Evolutionary conservation across 2,113 vertebrate species (phyloP), one percentile per base, ranked within the genome.

Genomic region (Protomyctophum bolini): DNA sequence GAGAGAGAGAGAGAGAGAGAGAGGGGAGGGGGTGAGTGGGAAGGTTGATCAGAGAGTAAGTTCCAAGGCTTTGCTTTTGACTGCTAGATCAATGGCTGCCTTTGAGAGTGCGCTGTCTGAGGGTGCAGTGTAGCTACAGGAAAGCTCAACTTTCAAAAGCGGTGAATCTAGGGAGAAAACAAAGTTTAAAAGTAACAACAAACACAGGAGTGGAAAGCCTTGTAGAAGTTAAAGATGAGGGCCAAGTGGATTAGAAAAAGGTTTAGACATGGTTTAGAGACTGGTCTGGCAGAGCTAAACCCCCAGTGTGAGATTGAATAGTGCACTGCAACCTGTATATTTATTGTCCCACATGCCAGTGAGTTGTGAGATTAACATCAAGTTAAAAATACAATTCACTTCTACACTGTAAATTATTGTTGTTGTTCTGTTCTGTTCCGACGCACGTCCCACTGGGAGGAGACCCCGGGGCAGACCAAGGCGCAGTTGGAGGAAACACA

Each of bases 81-180:
- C 88, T 92, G 89, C 29, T 85, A 93, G 88, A 93, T 92, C 92
- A 94, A 93, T 93, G 91, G 83, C 76, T 85, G 91, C 89, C 90
- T 93, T 93, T 93, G 88, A 93, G 91, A 85, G 81, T 69, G 76
- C 82, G 90, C 88, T 90, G 89, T 92, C 89, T 91, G 90, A 90
- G 87, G 89, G 80, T 90, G 87, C 88, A 87, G 86, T 88, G 81
- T 91, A 21, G 21, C 21, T 21, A 90, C 87, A 83, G 89, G 87
- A 91, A 21, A 89, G 87, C 89, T 92, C 87, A 84, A 84, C 87
- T 91, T 91, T 93, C 87, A 91, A 93, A 92, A 83, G 89, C 88
- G 69, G 75, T 73, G 84, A 89, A 91, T 92, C 88, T 89, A 72
- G 88, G 83, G 91, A 92, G 87, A 90, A 92, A 93, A 92, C 89